Conservation (phyloP, 35 echinoderm and acorn worm genomes). For the Ophiothrix spiculata region DNA sequence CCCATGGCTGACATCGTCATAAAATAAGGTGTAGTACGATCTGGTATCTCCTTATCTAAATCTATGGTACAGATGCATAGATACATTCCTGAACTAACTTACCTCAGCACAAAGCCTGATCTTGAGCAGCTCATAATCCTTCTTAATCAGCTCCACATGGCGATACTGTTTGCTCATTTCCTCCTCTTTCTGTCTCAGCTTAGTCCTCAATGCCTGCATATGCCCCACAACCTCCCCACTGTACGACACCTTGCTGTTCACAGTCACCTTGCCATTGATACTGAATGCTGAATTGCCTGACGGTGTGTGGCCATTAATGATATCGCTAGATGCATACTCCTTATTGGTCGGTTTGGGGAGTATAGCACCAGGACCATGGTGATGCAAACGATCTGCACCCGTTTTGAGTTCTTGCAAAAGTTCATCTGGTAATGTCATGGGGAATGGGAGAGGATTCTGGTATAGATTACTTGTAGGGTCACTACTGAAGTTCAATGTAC, state of each 20-base stretch:
- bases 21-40: no score
- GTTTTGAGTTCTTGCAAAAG: background rate
- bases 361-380: background rate
- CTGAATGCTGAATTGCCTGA: background rate
- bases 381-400: background rate
- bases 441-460: background rate
- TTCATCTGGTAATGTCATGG: background rate
- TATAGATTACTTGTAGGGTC: background rate
- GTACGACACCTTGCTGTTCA: background rate
- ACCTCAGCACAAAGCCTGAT: slow-evolving; percentile 66
- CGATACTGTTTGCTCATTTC: slow-evolving; percentile 60
- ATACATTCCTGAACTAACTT: no score
- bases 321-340: background rate
- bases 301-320: background rate
- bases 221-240: slow-evolving; percentile 50
- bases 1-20: no score
- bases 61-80: no score
- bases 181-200: slow-evolving; percentile 64
- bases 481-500: background rate
- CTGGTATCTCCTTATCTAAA: no score
- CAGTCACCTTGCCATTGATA: background rate
- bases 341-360: background rate
- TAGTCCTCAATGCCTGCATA: slow-evolving; percentile 44
- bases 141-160: slow-evolving; percentile 53
- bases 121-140: slow-evolving; percentile 60